Conservation (phyloP, 2,113 vertebrate species). For the Circaetus cinerascens region DNA sequence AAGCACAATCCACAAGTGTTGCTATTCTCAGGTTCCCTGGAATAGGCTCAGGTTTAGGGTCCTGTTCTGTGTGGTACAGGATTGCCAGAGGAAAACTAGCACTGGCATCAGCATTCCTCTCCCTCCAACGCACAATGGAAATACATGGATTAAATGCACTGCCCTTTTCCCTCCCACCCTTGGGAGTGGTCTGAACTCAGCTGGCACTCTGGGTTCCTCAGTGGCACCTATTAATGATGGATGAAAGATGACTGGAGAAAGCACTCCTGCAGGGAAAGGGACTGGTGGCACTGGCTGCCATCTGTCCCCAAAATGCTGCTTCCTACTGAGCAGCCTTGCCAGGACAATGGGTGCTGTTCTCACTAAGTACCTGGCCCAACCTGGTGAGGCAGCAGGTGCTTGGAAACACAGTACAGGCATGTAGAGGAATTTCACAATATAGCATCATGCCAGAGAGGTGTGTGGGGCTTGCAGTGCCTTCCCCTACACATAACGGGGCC, state of each 20-base stretch:
- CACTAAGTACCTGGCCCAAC: neutral
- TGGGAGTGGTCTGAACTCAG: neutral
- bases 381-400: neutral
- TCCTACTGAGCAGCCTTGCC: neutral
- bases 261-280: neutral
- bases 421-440: accelerated
- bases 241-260: neutral
- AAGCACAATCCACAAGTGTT: neutral
- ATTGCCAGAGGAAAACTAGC: neutral
- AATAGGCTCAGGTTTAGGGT: neutral
- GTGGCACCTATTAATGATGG: neutral
- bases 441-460: neutral
- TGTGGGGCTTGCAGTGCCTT: neutral
- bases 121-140: neutral
- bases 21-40: neutral
- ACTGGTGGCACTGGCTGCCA: neutral
- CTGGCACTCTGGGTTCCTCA: neutral
- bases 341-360: neutral
- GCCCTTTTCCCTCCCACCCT: neutral
- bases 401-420: accelerated
- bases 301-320: neutral
- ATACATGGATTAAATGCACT: accelerated
- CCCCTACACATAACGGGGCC: accelerated
- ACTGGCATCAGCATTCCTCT: neutral
- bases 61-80: too few relatives aligned